Base-by-base conservation (phyloP, 2,888 invertebrate species). In the Pristionchus entomophagus region DNA sequence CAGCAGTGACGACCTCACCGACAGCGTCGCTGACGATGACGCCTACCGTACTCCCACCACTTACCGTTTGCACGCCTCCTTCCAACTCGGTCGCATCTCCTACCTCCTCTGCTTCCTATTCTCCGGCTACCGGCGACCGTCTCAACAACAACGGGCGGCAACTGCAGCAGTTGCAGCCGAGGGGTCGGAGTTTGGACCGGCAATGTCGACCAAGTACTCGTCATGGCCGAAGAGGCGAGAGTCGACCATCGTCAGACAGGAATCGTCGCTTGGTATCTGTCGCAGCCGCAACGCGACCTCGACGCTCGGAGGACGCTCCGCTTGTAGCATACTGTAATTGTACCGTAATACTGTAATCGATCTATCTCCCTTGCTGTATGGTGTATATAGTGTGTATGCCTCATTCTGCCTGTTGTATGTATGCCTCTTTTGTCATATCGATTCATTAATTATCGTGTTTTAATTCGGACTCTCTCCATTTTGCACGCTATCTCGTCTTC, bases 211-310 rank as follows among this genome's bases (percentile, higher is more conserved):
- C 56, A 82, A 84, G 83, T 65, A 84, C 65, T 84, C 83, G 32
- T 65, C 83, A 26, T 84, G 83, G 83, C 83, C 83, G 29, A 84
- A 84, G 49, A 41, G 83, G 6, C 62, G 65, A 17, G 83, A 84
- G 83, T 65, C 65, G 22, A 62, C 65, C 62, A 59, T 53, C 82
- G 83, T 84, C 22, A 62, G 83, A 2, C 49, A 62, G 49, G 82
- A 82, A 19, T 53, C 26, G 29, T 19, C 69, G 35, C 12, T 32
- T 6, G 83, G 83, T 19, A 65, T 84, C 83, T 84, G 83, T 17
- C 83, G 83, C 41, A 84, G 83, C 83, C 83, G 83, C 83, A 65
- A 45, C 65, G 62, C 83, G 83, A 38, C 83, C 65, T 45, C 45
- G 22, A n/a, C 65, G 45, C 65, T 45, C 17, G 82, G 22, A 22